Base-by-base conservation (phyloP, 2,888 invertebrate genomes). In the Augochlorella aurata region DNA sequence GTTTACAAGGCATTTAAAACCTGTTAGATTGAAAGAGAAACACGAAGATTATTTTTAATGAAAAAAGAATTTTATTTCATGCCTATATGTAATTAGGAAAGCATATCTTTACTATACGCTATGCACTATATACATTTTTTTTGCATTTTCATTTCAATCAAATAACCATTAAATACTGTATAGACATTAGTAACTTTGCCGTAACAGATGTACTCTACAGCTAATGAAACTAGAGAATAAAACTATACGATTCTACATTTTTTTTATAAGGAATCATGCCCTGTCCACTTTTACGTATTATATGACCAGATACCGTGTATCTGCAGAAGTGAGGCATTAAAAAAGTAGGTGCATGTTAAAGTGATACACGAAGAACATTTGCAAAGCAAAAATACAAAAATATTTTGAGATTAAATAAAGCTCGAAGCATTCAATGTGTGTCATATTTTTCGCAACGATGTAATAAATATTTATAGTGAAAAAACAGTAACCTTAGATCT, bases 401-500 rank as follows among this genome's bases (percentile, higher is more conserved):
- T 77, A 47, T 47, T 14, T 71, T 38, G 52, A 45, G 38, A 54
- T 38, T 65, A 79, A 79, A 77, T 61, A 72, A 79, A 81, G 86
- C 54, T 49, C 66, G 73, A 87, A 87, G 81, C 85, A 65, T 83
- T 74, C 49, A 81, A 68, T 74, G 83, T 71, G 63, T 76, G 49
- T 75, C 63, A 50, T 73, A 82, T 68, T 71, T 74, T 67, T 75
- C 73, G 67, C 73, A 67, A 85, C 76, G 14, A 74, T 76, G 70
- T 81, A 81, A 82, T 84, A 80, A 84, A 86, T 88, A 89, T 77
- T 88, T 84, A 79, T 87, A 90, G 84, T 88, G 80, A 90, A 90
- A 86, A 95, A 95, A 95, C 95, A 96, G 95, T 96, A 96, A 97
- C 97, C 97, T 97, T 97, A 95, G 97, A 97, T 96, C 97, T 96